Base-by-base conservation (phyloP, 2,888 invertebrate genomes). In the Apeira syringaria region DNA sequence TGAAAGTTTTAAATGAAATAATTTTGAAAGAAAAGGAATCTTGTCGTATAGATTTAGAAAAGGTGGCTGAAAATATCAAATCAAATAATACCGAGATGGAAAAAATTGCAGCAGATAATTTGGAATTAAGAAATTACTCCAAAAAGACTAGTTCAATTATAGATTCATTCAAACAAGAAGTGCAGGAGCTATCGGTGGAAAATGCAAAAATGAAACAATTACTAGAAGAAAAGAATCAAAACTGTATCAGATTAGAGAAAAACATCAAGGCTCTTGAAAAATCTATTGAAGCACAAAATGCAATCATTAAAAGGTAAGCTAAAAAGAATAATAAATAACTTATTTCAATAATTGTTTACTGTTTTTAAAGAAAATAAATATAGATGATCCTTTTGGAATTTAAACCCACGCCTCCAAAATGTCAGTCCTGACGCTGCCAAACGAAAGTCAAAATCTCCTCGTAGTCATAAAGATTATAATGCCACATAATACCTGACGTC, bases 211-310 rank as follows among this genome's bases (percentile, higher is more conserved):
- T 87, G 2, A 76, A 75, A 28, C 58, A 64, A 22, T 58, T 86
- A 27, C 69, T 86, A 0, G 84, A 91, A 34, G 81, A 82, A 12
- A 83, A 77, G 40, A 57, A 46, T 33, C 63, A 61, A 15, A 76
- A 84, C 24, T 75, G 68, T 46, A 65, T 62, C 2, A 71, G 75
- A 38, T 47, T 87, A 8, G 77, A 82, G 34, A 70, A 63, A 5
- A 89, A 89, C 53, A 83, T 85, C 2, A 89, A 84, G 56, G 88
- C 83, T 0, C 82, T 83, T 29, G 82, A 87, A 46, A 88, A 84
- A 52, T 77, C 87, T 0, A 80, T 80, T 0, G 78, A 83, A 61
- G 75, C 88, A 50, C 88, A 87, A 50, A 80, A 69, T 47, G 76
- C 69, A 43, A 86, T 85, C 64, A 83, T 88, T 25, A 76, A 61